These are phyloP conservation scores for Mantis religiosa DNA, from an alignment of 2,888 invertebrate species.

Conservation along the genomic window DNA sequence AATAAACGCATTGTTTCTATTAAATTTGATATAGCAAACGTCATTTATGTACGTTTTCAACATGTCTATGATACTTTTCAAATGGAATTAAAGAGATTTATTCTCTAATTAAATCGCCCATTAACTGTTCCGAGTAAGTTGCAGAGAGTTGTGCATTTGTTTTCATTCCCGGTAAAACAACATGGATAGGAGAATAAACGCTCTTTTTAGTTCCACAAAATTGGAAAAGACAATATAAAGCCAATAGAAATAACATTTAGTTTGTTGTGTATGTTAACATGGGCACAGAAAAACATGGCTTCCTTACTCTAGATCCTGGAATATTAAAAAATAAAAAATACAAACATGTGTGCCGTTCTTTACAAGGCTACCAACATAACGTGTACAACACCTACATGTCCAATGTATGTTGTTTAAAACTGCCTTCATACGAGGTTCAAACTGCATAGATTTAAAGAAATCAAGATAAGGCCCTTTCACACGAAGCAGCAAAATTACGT, in stretches of 20 bases:
- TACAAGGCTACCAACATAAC: neutral
- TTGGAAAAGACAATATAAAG: neutral
- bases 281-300: neutral
- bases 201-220: neutral
- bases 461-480: no score
- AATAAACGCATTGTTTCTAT: no score
- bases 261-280: neutral
- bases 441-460: no score
- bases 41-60: no score
- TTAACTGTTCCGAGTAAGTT: no score
- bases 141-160: neutral
- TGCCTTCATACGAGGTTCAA: no score
- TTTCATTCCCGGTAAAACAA: neutral
- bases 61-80: no score
- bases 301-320: neutral
- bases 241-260: neutral
- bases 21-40: no score
- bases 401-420: no score
- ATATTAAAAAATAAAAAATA: neutral
- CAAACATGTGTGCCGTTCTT: neutral
- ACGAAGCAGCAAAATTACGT: no score
- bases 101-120: no score
- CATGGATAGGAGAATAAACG: neutral
- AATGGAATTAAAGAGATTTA: no score
- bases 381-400: neutral